A percentile compares a stretch with the other conserved stretches of the same genome.
phyloP scores from a whole-genome alignment of 1,140 invertebrate species.

The Lasioglossum baleicum region DNA sequence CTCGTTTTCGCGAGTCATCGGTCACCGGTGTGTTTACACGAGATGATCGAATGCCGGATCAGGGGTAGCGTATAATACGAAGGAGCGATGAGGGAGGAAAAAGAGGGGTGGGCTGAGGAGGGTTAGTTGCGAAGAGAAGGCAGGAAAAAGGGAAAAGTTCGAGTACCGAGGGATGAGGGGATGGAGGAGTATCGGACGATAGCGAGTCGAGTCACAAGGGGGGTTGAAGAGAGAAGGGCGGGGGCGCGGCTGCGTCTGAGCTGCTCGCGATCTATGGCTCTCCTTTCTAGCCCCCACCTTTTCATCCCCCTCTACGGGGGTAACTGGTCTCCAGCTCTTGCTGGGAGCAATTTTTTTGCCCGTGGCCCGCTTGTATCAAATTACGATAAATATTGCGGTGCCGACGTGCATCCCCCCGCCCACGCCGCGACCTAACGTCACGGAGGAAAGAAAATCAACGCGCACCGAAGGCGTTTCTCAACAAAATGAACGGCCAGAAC shows the following conservation, averaged over 20 bases:
- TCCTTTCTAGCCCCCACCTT: constrained; percentile 51
- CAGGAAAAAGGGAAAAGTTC: constrained; percentile 50
- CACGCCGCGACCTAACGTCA: constrained; percentile 54
- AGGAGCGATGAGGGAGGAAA: constrained; percentile 6
- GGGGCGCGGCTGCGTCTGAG: constrained; percentile 71
- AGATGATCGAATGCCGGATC: constrained; percentile 54
- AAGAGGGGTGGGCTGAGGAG: neutral
- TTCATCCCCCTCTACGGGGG: constrained; percentile 44
- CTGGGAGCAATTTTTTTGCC: constrained; percentile 71
- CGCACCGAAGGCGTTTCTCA: constrained; percentile 47
- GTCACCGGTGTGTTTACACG: constrained; percentile 53
- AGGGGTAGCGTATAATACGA: constrained; percentile 44
- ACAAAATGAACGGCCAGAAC: constrained; percentile 34
- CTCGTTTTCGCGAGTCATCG: constrained; percentile 23
- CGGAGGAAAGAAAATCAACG: constrained; percentile 43
- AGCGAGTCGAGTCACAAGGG: constrained; percentile 56
- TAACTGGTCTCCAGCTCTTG: constrained; percentile 28
- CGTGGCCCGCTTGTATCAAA: constrained; percentile 74
- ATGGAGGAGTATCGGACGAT: constrained; percentile 67
- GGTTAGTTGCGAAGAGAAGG: neutral
- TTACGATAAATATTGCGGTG: constrained; percentile 76
- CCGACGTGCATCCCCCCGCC: constrained; percentile 65
- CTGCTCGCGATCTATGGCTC: constrained; percentile 69
- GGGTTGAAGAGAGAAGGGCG: constrained; percentile 49
- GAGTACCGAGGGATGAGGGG: constrained; percentile 30